Evolutionary conservation across 2,888 invertebrate genomes (phyloP).

Genomic region (Brachycybe producta): DNA sequence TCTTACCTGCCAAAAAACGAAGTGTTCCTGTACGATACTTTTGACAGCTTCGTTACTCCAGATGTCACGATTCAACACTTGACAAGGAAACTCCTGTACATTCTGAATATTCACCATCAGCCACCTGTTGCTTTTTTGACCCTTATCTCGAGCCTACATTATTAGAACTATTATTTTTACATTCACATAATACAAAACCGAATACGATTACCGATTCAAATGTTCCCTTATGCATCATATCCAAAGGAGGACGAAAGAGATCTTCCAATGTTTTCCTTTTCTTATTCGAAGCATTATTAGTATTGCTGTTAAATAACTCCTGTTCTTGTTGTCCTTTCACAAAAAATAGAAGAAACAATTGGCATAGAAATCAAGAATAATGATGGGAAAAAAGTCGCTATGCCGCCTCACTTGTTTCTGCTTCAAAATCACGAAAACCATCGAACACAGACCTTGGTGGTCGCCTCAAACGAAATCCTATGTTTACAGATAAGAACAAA

Average conservation of each 20-base stretch:
- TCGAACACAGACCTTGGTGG: constrained; percentile 37
- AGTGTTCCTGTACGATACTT: constrained; percentile 47
- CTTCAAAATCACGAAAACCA: constrained; percentile 39
- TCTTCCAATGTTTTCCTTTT: constrained; percentile 48
- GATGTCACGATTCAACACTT: constrained; percentile 54
- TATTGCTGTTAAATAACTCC: constrained; percentile 20
- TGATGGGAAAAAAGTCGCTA: too few species aligned
- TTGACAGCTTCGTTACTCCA: constrained; percentile 51
- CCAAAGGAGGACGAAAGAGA: constrained; percentile 53
- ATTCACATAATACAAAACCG: not conserved
- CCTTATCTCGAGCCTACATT: constrained; percentile 42
- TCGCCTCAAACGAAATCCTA: constrained; percentile 30
- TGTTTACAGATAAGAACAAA: constrained; percentile 19
- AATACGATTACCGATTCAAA: constrained; percentile 38
- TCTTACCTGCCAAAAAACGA: constrained; percentile 53
- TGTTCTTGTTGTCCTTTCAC: constrained; percentile 30
- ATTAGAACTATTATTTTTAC: constrained; percentile 8
- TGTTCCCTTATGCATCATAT: constrained; percentile 48
- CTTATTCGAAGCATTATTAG: constrained; percentile 19
- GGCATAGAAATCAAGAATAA: too few species aligned
- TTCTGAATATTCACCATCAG: constrained; percentile 56
- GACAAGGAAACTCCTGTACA: constrained; percentile 52
- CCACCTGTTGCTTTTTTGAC: constrained; percentile 48
- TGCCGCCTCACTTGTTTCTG: constrained; percentile 34
- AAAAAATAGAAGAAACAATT: constrained; percentile 1